Conservation (phyloP, 2,888 invertebrate genomes). For the Acanthosepion lycidas region DNA sequence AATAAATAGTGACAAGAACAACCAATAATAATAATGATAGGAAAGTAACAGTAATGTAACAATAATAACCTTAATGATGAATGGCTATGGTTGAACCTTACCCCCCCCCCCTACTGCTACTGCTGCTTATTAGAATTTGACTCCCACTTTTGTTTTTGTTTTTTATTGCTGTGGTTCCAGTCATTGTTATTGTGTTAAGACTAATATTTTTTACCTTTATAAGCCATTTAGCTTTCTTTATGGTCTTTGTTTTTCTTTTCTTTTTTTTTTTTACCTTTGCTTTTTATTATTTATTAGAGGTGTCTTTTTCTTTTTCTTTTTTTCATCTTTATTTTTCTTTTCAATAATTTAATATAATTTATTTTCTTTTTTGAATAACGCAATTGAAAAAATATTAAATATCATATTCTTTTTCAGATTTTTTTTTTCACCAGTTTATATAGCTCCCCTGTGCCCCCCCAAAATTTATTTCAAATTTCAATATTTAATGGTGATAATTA, state of each 20-base stretch:
- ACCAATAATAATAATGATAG: background rate
- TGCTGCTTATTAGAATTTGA: background rate
- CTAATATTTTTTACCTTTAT: background rate
- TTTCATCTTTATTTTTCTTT: background rate
- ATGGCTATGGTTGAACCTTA: background rate
- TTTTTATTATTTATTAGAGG: background rate
- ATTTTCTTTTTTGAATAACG: background rate
- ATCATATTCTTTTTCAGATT: background rate
- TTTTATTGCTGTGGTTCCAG: constrained; percentile 33
- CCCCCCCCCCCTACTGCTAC: background rate
- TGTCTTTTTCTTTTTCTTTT: background rate
- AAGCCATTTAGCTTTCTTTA: background rate
- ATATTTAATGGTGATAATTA: too few relatives aligned
- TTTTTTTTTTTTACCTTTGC: background rate
- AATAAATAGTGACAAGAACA: background rate
- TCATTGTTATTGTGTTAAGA: background rate
- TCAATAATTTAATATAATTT: background rate
- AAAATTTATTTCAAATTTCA: too few relatives aligned
- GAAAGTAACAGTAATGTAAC: background rate
- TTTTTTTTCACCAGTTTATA: background rate
- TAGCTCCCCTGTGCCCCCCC: too few relatives aligned
- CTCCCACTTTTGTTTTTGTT: background rate
- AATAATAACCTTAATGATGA: background rate
- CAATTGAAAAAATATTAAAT: background rate
- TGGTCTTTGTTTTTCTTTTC: background rate